These are phyloP conservation scores for Ypsolopha scabrella DNA, from an alignment of 2,888 invertebrate species.

Conservation along the genomic window DNA sequence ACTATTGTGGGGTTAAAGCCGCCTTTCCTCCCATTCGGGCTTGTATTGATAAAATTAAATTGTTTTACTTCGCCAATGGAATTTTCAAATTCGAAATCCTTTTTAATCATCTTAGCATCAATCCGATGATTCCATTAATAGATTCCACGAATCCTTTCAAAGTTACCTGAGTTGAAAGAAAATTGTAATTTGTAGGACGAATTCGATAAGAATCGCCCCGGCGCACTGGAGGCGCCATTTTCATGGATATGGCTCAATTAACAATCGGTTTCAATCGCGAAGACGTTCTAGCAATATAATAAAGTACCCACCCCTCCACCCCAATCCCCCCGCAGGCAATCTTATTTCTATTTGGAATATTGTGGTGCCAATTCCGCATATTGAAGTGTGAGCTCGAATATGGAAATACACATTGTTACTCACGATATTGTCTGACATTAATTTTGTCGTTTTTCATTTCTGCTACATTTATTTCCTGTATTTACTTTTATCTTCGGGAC, in stretches of 20 bases:
- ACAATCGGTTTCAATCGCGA: constrained; percentile 69
- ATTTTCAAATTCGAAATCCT: neutral
- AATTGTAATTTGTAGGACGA: constrained; percentile 54
- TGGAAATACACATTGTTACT: constrained; percentile 32
- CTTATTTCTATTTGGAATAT: constrained; percentile 70
- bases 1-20: constrained; percentile 45
- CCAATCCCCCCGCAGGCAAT: constrained; percentile 39
- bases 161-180: constrained; percentile 4
- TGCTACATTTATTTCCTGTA: neutral
- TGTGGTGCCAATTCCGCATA: constrained; percentile 69
- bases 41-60: constrained; percentile 3
- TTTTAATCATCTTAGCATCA: constrained; percentile 6
- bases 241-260: constrained; percentile 71
- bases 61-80: neutral
- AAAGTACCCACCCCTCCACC: constrained; percentile 48
- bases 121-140: constrained; percentile 6
- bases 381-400: constrained; percentile 60
- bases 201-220: constrained; percentile 61
- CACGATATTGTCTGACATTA: constrained; percentile 38
- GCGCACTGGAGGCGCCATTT: constrained; percentile 54
- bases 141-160: neutral
- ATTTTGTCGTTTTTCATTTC: constrained; percentile 7
- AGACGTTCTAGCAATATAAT: constrained; percentile 60
- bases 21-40: neutral
- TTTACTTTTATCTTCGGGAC: neutral